Base-by-base conservation (phyloP, 1,140 invertebrate genomes). In the Aleiodes sp. region DNA sequence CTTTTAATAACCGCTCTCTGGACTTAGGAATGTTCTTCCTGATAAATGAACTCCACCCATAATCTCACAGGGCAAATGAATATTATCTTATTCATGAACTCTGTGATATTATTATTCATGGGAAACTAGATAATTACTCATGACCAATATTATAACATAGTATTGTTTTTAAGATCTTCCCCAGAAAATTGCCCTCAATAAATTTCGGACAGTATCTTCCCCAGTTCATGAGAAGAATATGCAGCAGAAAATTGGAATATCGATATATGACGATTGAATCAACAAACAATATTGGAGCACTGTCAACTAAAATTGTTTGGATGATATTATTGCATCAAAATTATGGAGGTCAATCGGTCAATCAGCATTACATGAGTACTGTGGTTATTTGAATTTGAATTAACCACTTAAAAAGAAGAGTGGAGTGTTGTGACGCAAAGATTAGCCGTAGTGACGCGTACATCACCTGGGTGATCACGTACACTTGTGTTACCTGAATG, bases 401-500 rank as follows among this genome's bases (percentile, higher is more conserved):
- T 21, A 52, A 12, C 19, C 46, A 21, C 26, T 52, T 24, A 21
- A 21, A 10, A 21, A 52, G 46, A 35, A n/a, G n/a, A n/a, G n/a
- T n/a, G n/a, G 46, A 16, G 16, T 8, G 19, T 21, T 52, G 26
- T 52, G 46, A 52, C 46, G 46, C 21, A 16, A 52, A 52, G 46
- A 52, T 52, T 52, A 52, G 46, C 46, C 46, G 3, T 24, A 16
- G 46, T 52, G 46, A 52, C 46, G 46, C 46, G 46, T 52, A 52
- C 21, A 21, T 52, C 46, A 52, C 46, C 19, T 21, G 46, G 21
- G 46, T 52, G 26, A 52, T 52, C 8, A 24, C 46, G 19, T 21
- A 52, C 46, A 52, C 19, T 52, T 52, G 46, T 52, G 46, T 52
- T 21, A 52, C 46, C 10, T 52, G 46, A 52, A 52, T 52, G 46